phyloP scores from a whole-genome alignment of 2,888 invertebrate genomes.

The Hypena proboscidalis region DNA sequence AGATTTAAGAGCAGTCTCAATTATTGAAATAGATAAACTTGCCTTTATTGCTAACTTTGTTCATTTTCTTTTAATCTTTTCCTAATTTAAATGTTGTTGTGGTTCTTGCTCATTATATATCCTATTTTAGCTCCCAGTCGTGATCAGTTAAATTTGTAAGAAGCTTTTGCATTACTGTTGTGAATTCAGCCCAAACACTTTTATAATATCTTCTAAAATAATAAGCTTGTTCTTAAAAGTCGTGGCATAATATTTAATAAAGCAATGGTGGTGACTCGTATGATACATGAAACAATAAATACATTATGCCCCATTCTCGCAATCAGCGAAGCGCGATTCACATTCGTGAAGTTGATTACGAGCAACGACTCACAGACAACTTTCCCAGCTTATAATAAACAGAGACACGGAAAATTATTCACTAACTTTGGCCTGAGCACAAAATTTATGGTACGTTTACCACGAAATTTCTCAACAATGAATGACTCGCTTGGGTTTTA shows the following conservation, averaged over 20 bases:
- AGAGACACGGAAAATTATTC: constrained; percentile 83
- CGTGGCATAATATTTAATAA: too few relatives aligned
- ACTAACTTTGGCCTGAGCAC: constrained; percentile 76
- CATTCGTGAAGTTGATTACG: constrained; percentile 72
- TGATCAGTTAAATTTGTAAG: too few relatives aligned
- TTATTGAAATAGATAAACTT: constrained; percentile 63
- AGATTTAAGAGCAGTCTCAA: constrained; percentile 69
- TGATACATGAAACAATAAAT: background rate
- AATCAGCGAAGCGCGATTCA: constrained; percentile 64
- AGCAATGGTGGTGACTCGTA: too few relatives aligned
- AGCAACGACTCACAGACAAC: constrained; percentile 70
- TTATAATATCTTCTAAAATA: too few relatives aligned
- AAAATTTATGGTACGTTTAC: constrained; percentile 82
- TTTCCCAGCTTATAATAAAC: constrained; percentile 80
- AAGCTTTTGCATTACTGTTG: too few relatives aligned
- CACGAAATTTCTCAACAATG: constrained; percentile 79
- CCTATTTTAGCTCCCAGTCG: too few relatives aligned
- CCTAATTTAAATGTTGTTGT: constrained; percentile 19
- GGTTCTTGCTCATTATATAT: too few relatives aligned
- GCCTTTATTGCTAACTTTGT: constrained; percentile 60
- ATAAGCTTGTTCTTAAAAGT: too few relatives aligned
- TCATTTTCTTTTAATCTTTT: constrained; percentile 46
- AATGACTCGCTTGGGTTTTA: too few relatives aligned
- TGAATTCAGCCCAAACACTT: too few relatives aligned
- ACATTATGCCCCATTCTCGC: constrained; percentile 28